Evolutionary conservation across 2,888 invertebrate genomes (phyloP), one percentile per base, ranked within the genome.

Genomic region (Sthenelais limicola): DNA sequence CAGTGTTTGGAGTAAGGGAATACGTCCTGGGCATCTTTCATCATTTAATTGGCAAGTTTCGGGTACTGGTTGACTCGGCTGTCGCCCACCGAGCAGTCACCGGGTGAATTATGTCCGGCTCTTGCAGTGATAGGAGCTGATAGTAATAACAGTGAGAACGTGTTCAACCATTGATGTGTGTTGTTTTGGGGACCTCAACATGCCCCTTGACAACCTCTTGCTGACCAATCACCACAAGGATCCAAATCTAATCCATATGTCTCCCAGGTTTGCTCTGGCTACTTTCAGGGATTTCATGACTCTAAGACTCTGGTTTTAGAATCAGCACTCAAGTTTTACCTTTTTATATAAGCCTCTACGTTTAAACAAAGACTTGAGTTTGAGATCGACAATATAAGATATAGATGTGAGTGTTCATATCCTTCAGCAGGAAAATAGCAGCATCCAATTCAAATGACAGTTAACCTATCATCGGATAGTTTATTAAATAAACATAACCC

Each of bases 401-500:
- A n/a, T n/a, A n/a, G n/a, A n/a, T n/a, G n/a, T n/a, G n/a, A n/a
- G n/a, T n/a, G n/a, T n/a, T n/a, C n/a, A n/a, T n/a, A n/a, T n/a
- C n/a, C n/a, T n/a, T n/a, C n/a, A n/a, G n/a, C n/a, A n/a, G n/a
- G n/a, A n/a, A n/a, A n/a, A n/a, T n/a, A n/a, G n/a, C n/a, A n/a
- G n/a, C n/a, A n/a, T n/a, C n/a, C n/a, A n/a, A n/a, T n/a, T n/a
- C n/a, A n/a, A n/a, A n/a, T 4, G 24, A 43, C 38, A 38, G 38
- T 62, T 62, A 62, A 62, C 21, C 62, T 62, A 43, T 62, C 62
- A 38, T 62, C 62, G 62, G 9, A 26, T 43, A 43, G 62, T 21
- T 43, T 38, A 43, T 62, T 62, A 62, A 35, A 62, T 43, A 62
- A 62, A 62, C 62, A 62, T 62, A 62, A 62, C 62, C 62, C 62